A percentile compares a stretch with the other conserved stretches of the same genome.
Evolutionary conservation across 2,888 invertebrate genomes (phyloP).

Genomic region (Aromia moschata): DNA sequence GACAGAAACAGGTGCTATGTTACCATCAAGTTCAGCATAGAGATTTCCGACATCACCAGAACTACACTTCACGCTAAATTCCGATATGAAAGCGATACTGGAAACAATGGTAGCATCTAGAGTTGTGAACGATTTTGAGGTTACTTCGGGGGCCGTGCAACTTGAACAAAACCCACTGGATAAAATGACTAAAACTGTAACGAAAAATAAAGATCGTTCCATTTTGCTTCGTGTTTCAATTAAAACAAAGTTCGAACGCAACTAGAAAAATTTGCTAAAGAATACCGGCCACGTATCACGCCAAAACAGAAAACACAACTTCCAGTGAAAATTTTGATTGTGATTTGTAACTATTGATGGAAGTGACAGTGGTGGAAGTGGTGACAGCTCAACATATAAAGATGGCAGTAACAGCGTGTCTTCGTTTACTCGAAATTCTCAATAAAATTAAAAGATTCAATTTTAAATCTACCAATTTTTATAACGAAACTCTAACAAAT

Average conservation of each 20-base stretch:
- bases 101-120: constrained; percentile 91
- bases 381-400: too few relatives aligned
- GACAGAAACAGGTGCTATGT: constrained; percentile 83
- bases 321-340: background rate
- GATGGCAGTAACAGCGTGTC: too few relatives aligned
- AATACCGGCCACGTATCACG: constrained; percentile 13
- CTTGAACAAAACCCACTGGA: constrained; percentile 54
- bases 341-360: too few relatives aligned
- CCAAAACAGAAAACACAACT: background rate
- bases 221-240: constrained; percentile 31
- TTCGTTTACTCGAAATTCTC: too few relatives aligned
- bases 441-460: too few relatives aligned
- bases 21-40: constrained; percentile 90
- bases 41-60: constrained; percentile 71
- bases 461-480: too few relatives aligned
- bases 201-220: constrained; percentile 32
- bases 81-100: constrained; percentile 89
- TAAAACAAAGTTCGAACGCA: background rate
- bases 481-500: too few relatives aligned
- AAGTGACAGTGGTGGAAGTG: too few relatives aligned
- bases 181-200: constrained; percentile 37
- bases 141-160: constrained; percentile 73
- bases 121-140: constrained; percentile 87
- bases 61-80: constrained; percentile 86
- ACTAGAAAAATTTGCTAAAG: background rate